Evolutionary conservation across 2,888 invertebrate species (phyloP), one percentile per base, ranked within the genome.

Genomic region (Drosophila paramelanica): DNA sequence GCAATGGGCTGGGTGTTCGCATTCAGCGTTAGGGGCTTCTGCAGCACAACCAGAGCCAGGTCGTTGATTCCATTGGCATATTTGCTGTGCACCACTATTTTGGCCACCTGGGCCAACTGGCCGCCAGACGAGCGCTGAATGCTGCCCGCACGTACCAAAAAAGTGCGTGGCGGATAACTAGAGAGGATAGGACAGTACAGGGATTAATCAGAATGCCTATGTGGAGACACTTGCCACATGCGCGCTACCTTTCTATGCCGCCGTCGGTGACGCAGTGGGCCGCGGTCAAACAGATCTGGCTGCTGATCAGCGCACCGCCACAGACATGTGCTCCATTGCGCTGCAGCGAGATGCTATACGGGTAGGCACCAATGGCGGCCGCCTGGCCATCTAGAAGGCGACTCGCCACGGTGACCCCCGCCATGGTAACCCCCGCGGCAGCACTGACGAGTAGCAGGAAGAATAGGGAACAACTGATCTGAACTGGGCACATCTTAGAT

Each of bases 311-410:
- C 0, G 87, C 81, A 13, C 88, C 92, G 20, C 90, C 90, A 39
- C 92, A 92, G 14, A 73, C 56, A 65, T 91, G 90, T 0, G 33
- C 52, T 3, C 83, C 84, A 36, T 83, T 55, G 1, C 70, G 76
- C 45, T 89, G 88, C 46, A 92, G 31, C 0, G 93, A 92, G 2
- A 91, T 79, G 77, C 92, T 92, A 78, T 92, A 89, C 0, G 93
- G 92, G 72, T 91, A 91, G 49, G 92, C 90, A 6, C 89, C 91
- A 11, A 88, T 76, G 0, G 52, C 65, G 0, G 92, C 93, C 20
- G 77, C 42, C 1, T 67, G 47, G 0, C 93, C 92, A 2, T 89
- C 89, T 0, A 89, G 60, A n/a, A 79, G 56, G 5, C 86, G 88
- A 33, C 31, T 8, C 11, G 23, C 17, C 17, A 17, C 17, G 17